These are phyloP conservation scores for Penaeus monodon DNA, from an alignment of 2,888 invertebrate species.

Conservation along the genomic window DNA sequence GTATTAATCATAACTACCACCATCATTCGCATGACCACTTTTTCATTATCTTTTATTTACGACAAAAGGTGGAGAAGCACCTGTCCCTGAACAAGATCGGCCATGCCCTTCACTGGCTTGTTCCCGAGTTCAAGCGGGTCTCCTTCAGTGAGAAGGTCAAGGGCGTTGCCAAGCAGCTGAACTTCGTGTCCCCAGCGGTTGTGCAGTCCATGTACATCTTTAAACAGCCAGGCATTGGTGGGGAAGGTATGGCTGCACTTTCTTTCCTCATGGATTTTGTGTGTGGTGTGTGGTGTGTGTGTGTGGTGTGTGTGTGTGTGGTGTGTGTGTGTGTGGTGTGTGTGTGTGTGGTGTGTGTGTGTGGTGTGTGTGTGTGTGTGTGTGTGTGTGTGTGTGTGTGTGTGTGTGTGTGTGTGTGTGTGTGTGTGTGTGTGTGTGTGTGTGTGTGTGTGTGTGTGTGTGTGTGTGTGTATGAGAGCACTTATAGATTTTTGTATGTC, in stretches of 20 bases:
- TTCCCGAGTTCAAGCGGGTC: constrained; percentile 84
- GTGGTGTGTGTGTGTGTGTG: constrained; percentile 1
- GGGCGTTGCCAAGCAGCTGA: constrained; percentile 80
- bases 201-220: constrained; percentile 98
- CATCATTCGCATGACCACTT: too few relatives aligned
- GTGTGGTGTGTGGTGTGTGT: neutral
- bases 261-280: neutral
- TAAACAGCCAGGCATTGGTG: constrained; percentile 92
- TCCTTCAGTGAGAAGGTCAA: constrained; percentile 89
- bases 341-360: neutral
- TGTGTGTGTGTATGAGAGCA: too few relatives aligned
- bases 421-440: too few relatives aligned
- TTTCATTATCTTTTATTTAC: too few relatives aligned
- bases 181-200: constrained; percentile 83
- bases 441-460: too few relatives aligned
- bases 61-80: constrained; percentile 78
- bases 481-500: too few relatives aligned
- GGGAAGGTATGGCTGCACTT: constrained; percentile 78
- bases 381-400: neutral
- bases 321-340: neutral
- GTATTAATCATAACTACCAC: too few relatives aligned
- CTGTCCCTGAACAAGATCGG: constrained; percentile 79
- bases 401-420: too few relatives aligned
- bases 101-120: constrained; percentile 86
- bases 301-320: constrained; percentile 2